Percentiles rank a stretch among this genome's conserved stretches.
Conservation (phyloP, 1,140 invertebrate genomes). For the Arctopsyche grandis region DNA sequence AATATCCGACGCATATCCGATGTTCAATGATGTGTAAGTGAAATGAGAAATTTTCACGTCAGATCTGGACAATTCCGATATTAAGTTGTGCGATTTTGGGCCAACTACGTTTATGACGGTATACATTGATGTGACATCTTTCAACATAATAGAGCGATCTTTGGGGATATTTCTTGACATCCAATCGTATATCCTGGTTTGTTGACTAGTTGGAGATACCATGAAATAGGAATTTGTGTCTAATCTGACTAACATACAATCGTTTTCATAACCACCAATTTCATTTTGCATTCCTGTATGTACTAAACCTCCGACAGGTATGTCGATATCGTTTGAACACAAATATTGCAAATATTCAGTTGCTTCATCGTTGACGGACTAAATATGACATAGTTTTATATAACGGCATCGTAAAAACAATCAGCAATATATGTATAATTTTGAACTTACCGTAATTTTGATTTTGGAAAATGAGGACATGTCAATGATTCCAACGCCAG, state of each 20-base stretch:
- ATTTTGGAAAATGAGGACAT: constrained; percentile 90
- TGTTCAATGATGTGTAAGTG: constrained; percentile 79
- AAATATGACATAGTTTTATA: too few species aligned
- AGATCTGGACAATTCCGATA: constrained; percentile 80
- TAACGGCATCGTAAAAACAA: background rate
- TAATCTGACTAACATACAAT: constrained; percentile 80
- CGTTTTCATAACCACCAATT: constrained; percentile 83
- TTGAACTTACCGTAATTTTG: constrained; percentile 73
- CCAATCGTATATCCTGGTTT: constrained; percentile 81
- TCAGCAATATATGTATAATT: constrained; percentile 21
- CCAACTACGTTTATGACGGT: constrained; percentile 88
- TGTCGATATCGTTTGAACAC: constrained; percentile 82
- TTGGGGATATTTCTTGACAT: constrained; percentile 74
- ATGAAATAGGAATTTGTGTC: constrained; percentile 80
- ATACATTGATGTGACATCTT: constrained; percentile 84
- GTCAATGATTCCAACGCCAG: constrained; percentile 83
- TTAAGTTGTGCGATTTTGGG: constrained; percentile 76
- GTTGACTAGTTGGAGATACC: constrained; percentile 86
- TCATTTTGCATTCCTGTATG: constrained; percentile 87
- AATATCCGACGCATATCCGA: constrained; percentile 81
- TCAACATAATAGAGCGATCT: constrained; percentile 73
- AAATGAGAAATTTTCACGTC: constrained; percentile 77
- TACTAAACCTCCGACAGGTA: constrained; percentile 77
- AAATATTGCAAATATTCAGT: constrained; percentile 77
- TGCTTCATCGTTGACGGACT: constrained; percentile 72